Percentiles rank a stretch among this genome's conserved stretches.
These are phyloP conservation scores for Melanotaenia boesemani DNA, from an alignment of 2,797 vertebrate genomes.

Conservation along the genomic window DNA sequence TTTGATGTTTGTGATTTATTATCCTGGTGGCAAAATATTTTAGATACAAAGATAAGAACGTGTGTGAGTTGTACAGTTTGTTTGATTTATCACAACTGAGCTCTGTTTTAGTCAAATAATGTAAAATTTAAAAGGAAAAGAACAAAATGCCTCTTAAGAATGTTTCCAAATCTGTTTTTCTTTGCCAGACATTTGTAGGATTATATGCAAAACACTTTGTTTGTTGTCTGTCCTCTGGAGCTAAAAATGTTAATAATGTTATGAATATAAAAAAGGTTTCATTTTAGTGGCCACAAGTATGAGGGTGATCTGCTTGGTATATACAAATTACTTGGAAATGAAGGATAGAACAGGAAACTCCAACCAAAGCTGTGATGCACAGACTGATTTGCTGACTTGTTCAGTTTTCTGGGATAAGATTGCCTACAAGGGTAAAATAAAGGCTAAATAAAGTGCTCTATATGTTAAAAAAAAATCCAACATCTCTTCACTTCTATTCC, in stretches of 20 bases:
- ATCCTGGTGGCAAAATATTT: background rate
- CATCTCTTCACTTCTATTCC: background rate
- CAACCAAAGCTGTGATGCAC: conserved; percentile 1
- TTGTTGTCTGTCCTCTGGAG: conserved; percentile 5
- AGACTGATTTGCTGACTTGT: background rate
- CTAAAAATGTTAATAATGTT: background rate
- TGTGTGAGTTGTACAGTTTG: conserved; percentile 6
- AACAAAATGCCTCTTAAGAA: background rate
- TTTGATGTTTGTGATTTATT: conserved; percentile 47
- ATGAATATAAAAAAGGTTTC: conserved; percentile 14
- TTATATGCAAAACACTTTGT: conserved; percentile 7
- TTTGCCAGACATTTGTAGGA: conserved; percentile 54
- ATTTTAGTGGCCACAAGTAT: conserved; percentile 1
- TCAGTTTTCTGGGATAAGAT: background rate
- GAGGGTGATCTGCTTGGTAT: background rate
- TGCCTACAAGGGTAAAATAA: background rate
- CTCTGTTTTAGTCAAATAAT: background rate
- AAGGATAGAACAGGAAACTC: background rate
- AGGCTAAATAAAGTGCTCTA: background rate
- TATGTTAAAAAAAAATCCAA: background rate
- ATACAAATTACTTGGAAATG: conserved; percentile 22
- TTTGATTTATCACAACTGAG: background rate
- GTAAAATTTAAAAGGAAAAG: background rate
- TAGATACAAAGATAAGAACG: background rate
- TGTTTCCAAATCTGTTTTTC: conserved; percentile 16